phyloP scores from a whole-genome alignment of 2,888 invertebrate species.

The Hypolimnas misippus region DNA sequence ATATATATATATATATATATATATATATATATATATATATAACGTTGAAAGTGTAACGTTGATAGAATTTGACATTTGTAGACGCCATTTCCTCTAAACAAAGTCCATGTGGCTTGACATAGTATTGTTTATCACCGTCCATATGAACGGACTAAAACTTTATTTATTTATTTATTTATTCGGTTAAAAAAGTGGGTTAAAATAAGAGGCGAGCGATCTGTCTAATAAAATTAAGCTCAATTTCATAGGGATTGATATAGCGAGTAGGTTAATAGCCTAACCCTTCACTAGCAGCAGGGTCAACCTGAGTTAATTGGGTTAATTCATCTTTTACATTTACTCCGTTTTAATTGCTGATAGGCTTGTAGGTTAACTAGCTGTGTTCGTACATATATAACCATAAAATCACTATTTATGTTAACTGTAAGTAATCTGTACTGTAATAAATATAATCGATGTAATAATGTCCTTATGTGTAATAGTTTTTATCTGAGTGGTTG shows the following conservation, averaged over 20 bases:
- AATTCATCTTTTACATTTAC: slow-evolving; percentile 38
- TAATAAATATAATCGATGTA: no score
- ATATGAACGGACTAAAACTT: no score
- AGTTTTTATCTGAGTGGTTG: no score
- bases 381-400: background rate
- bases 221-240: background rate
- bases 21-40: no score
- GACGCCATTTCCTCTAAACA: no score
- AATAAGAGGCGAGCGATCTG: background rate
- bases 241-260: slow-evolving; percentile 7
- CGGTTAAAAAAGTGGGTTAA: background rate
- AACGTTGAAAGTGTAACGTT: no score
- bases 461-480: no score
- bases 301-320: slow-evolving; percentile 40
- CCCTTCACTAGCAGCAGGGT: slow-evolving; percentile 37
- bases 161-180: no score
- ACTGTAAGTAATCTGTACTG: background rate
- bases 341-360: slow-evolving; percentile 35
- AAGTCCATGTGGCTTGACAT: no score
- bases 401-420: background rate
- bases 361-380: slow-evolving; percentile 28
- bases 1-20: no score
- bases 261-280: slow-evolving; percentile 19
- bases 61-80: no score
- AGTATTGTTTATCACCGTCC: no score